Percentiles rank a stretch among this genome's conserved stretches.
phyloP scores from a whole-genome alignment of 35 echinoderm and acorn worm genomes.

The Hemicentrotus pulcherrimus region DNA sequence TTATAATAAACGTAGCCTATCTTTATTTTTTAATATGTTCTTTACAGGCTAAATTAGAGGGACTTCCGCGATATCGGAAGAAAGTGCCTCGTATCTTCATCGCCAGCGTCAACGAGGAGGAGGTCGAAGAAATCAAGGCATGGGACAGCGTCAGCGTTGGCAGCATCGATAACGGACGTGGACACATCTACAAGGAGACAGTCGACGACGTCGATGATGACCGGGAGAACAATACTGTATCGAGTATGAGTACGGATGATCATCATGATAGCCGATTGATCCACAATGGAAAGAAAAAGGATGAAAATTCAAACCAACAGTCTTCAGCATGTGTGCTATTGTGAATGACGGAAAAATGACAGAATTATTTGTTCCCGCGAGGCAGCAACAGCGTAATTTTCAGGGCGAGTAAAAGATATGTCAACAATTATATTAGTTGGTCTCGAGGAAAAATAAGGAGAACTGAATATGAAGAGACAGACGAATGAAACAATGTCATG shows the following conservation, averaged over 20 bases:
- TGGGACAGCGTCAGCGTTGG: conserved; percentile 5
- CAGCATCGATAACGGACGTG: conserved; percentile 3
- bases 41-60: conserved; percentile 6
- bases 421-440: too few species aligned
- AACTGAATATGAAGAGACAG: too few species aligned
- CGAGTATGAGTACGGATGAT: neutral
- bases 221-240: neutral
- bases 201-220: neutral
- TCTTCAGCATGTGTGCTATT: conserved; percentile 24
- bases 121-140: conserved; percentile 35
- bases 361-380: too few species aligned
- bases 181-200: neutral
- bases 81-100: conserved; percentile 41
- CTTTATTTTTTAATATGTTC: neutral
- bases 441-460: too few species aligned
- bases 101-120: conserved; percentile 36
- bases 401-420: neutral
- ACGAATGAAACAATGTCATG: too few species aligned
- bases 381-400: too few species aligned
- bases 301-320: neutral
- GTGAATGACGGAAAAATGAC: neutral
- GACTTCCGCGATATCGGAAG: neutral
- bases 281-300: neutral
- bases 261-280: neutral
- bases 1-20: too few species aligned